Evolutionary conservation across 2,797 vertebrate genomes (phyloP), one percentile per base, ranked within the genome.

Genomic region (Rhinichthys osculus): DNA sequence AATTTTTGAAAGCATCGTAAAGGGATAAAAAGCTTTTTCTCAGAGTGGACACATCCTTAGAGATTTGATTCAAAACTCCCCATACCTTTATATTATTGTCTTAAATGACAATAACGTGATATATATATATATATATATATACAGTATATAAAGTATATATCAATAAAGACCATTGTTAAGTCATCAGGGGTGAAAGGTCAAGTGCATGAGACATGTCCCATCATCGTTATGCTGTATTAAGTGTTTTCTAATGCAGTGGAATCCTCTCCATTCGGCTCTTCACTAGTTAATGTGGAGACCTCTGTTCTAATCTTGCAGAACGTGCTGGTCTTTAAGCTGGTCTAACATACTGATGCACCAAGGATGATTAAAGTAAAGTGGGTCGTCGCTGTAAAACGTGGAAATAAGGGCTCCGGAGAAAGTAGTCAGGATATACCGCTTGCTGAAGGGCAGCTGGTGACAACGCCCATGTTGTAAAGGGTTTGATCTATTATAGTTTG

Each of bases 301-400:
- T 93, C 84, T 89, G 83, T 82, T 94, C 89, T 95, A 95, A 96
- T 95, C 94, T 92, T 84, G 73, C 91, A 85, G 90, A 94, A 92
- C 82, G 92, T 92, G 93, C 91, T 88, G 92, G 91, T 83, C 86
- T 91, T 93, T 95, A 95, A 95, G 92, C 93, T 89, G 85, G 93
- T 93, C 94, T 94, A 94, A 95, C 90, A 91, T 90, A 86, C 91
- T 89, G 89, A 87, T 95, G 94, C 85, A 94, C 94, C 93, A 92
- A 90, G 90, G 91, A 95, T 92, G 93, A 94, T 94, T 95, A 92
- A 88, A 40, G 91, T 92, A 94, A 95, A 95, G 93, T 94, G 94
- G 94, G 95, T 94, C 94, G 91, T 89, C 62, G 14, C 85, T 81
- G 91, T 57, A 72, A 83, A 74, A 82, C 87, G 7, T 78, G 90